Evolutionary conservation across 2,888 invertebrate genomes (phyloP), one percentile per base, ranked within the genome.

Genomic region (Dorcus hopei): DNA sequence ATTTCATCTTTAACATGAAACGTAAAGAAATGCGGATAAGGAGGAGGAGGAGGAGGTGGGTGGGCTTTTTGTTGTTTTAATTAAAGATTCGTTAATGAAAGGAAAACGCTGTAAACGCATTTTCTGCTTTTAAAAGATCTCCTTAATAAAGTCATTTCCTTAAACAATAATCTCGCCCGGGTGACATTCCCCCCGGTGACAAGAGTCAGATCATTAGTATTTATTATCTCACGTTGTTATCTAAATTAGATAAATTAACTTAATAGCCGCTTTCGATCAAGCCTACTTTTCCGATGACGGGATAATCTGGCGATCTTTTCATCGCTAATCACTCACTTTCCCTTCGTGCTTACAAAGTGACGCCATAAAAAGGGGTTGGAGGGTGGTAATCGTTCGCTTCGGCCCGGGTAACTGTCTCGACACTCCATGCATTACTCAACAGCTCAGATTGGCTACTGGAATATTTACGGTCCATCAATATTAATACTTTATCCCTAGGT

Each of bases 381-480:
- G 54, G 61, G 53, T 51, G 54, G 63, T 61, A 59, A 62, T 57
- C 41, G 52, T 56, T 52, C 57, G 54, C 49, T 50, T 33, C n/a
- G 38, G 38, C 59, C 65, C 49, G 54, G 38, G 51, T 53, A 49
- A 26, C 53, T 47, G 62, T 62, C 64, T 62, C 64, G 64, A 68
- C 68, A 64, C 64, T 62, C 65, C 66, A 75, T 75, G 74, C 72
- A 74, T 75, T 74, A 75, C 71, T 71, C 72, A 75, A 64, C 64
- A 73, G 73, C 69, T 61, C 71, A 76, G 77, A 77, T 76, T 77
- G 74, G 73, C 74, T 76, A 68, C 74, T 76, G 70, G 72, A 76
- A 73, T 74, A 77, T 77, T 76, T 75, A 77, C 73, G 68, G 67
- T 66, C 72, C 74, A 74, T 75, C 73, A 74, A 74, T 74, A 74